Percentiles rank a stretch among this genome's conserved stretches.
These are phyloP conservation scores for Hyles vespertilio DNA, from an alignment of 1,140 invertebrate genomes.

Conservation along the genomic window DNA sequence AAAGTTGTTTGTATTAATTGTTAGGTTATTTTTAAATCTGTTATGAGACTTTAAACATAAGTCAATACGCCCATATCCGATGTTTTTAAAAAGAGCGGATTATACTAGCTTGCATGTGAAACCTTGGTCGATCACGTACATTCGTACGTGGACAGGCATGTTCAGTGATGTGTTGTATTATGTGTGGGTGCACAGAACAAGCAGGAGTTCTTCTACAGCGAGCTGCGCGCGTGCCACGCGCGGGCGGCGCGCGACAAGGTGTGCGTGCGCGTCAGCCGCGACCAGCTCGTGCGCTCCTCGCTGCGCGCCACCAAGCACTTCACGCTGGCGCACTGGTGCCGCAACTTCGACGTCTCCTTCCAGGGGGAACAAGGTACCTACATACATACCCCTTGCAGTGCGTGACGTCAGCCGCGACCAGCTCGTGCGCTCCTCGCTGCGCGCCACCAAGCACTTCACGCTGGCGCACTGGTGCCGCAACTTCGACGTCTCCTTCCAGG, in stretches of 20 bases:
- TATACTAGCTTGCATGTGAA: background rate
- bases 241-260: slow-evolving; percentile 90
- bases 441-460: no score
- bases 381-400: no score
- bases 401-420: no score
- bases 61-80: no score
- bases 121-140: background rate
- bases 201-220: slow-evolving; percentile 96
- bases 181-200: slow-evolving; percentile 80
- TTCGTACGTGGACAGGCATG: background rate
- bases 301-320: slow-evolving; percentile 89
- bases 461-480: no score
- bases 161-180: background rate
- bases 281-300: slow-evolving; percentile 88
- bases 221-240: slow-evolving; percentile 91
- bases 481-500: no score
- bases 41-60: no score
- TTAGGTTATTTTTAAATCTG: background rate
- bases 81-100: no score
- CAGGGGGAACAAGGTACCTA: slow-evolving; percentile 89
- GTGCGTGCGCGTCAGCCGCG: slow-evolving; percentile 86
- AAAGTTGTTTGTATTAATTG: background rate
- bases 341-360: slow-evolving; percentile 94
- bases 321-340: slow-evolving; percentile 91
- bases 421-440: no score